Evolutionary conservation across 2,888 invertebrate species (phyloP), one percentile per base, ranked within the genome.

Genomic region (Syrphus vitripennis): DNA sequence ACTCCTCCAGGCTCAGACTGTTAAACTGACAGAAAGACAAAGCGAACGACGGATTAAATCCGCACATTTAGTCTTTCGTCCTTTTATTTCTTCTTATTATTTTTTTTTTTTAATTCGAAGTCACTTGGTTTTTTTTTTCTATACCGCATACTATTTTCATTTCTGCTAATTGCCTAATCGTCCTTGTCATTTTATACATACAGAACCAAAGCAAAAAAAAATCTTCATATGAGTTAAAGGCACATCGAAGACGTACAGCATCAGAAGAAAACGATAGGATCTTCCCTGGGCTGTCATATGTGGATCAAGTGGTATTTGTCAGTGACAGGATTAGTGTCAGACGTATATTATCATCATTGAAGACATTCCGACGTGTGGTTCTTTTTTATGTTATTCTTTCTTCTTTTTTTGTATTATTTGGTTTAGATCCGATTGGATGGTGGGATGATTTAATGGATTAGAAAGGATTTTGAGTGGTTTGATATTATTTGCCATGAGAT

Each of bases 11-110:
- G 61, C 42, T 78, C 83, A 80, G 83, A 59, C 74, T 82, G 69
- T 69, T 86, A 70, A 82, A 86, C 61, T 86, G 86, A 86, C 82
- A 82, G 82, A 16, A 78, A 82, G 74, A 86, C 86, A 86, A 86
- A 82, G 74, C 86, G 86, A 69, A 57, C 77, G 74, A 81, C 77
- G 77, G 81, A 78, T 81, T 86, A 86, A 81, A 86, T 86, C 86
- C 77, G 81, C 77, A 78, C 77, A 50, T 74, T 74, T 74, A 19
- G 69, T 70, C 78, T 34, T 81, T 67, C 72, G 76, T 84, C 67
- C 80, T 67, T 59, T 77, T 82, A 37, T 57, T 31, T 37, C 14
- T 40, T 16, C 59, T 19, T 9, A 7, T 29, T 19, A 2, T 82
- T 40, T 57, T 34, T 40, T 12, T 50, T 16, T 55, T 31, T 61